Evolutionary conservation across 2,888 invertebrate genomes (phyloP), one percentile per base, ranked within the genome.

Genomic region (Glyphotaelius pellucidus): DNA sequence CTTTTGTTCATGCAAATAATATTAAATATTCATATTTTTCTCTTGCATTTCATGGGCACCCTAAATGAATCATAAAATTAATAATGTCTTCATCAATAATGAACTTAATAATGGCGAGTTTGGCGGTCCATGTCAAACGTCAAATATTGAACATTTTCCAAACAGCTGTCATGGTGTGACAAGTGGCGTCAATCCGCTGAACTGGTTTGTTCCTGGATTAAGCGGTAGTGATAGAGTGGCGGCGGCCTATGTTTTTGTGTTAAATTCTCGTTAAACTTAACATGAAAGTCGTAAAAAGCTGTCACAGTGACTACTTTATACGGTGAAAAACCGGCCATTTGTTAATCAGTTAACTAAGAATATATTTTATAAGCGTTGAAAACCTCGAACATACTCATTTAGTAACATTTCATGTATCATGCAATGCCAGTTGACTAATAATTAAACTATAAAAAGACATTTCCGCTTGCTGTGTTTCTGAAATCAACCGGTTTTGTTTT

Each of bases 401-500:
- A 67, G 25, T 67, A 25, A 67, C 67, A 67, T 67, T n/a, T 67
- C 67, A 67, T 25, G 25, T 25, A n/a, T 67, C 67, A 67, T n/a
- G 9, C 7, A 25, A 25, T 67, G 7, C 25, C 67, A 14, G 32
- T 19, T 25, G 81, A 83, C 14, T 25, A 11, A 19, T 81, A 32
- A 81, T 81, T 30, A 81, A 25, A 35, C 19, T 14, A 83, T 83
- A 83, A 25, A 67, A 81, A 31, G 31, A 81, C 1, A 32, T 81
- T 14, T 81, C 81, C 19, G 38, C 7, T 1, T 7, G 35, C 35
- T 11, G n/a, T 14, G 0, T 86, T 80, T 38, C 35, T 15, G 35
- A 25, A 32, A 89, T 32, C 32, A n/a, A 31, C 35, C 31, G 7
- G 35, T 89, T 89, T 42, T 32, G 67, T 88, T 88, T 67, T 52